phyloP scores from a whole-genome alignment of 92 coral and sea anemone species.

The Parazoanthus atlanticus region DNA sequence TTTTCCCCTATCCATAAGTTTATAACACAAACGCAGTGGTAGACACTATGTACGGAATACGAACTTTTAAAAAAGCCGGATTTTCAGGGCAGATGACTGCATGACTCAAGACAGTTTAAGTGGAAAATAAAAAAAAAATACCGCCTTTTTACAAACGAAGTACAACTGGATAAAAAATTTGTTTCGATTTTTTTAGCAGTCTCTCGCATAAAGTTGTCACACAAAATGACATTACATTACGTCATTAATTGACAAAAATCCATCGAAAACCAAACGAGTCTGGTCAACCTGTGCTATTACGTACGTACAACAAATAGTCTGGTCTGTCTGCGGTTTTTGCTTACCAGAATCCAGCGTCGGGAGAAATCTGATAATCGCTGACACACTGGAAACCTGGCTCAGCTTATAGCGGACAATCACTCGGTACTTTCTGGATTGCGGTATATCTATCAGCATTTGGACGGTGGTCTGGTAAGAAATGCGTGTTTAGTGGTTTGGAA shows the following conservation, averaged over 20 bases:
- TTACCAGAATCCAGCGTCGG: constrained; percentile 89
- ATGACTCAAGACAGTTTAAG: too few species aligned
- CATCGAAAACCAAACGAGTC: too few species aligned
- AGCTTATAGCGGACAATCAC: constrained; percentile 82
- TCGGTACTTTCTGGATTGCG: constrained; percentile 84
- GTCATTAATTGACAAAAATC: too few species aligned
- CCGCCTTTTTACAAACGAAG: too few species aligned
- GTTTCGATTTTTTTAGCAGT: not conserved
- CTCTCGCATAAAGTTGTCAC: not conserved
- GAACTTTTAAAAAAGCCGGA: too few species aligned
- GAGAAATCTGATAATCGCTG: constrained; percentile 73
- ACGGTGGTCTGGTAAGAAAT: constrained; percentile 56
- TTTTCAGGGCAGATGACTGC: too few species aligned
- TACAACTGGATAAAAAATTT: not conserved
- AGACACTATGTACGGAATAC: too few species aligned
- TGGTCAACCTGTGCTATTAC: not conserved
- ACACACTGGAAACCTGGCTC: constrained; percentile 54
- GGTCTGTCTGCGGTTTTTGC: not conserved
- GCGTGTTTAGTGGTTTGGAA: too few species aligned
- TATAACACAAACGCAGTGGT: too few species aligned
- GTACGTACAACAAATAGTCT: not conserved
- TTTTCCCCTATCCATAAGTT: too few species aligned
- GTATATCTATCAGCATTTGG: constrained; percentile 71
- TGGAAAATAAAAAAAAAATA: too few species aligned
- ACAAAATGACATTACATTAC: too few species aligned